Evolutionary conservation across 1,140 invertebrate genomes (phyloP), one percentile per base, ranked within the genome.

Genomic region (Megathymus violae): DNA sequence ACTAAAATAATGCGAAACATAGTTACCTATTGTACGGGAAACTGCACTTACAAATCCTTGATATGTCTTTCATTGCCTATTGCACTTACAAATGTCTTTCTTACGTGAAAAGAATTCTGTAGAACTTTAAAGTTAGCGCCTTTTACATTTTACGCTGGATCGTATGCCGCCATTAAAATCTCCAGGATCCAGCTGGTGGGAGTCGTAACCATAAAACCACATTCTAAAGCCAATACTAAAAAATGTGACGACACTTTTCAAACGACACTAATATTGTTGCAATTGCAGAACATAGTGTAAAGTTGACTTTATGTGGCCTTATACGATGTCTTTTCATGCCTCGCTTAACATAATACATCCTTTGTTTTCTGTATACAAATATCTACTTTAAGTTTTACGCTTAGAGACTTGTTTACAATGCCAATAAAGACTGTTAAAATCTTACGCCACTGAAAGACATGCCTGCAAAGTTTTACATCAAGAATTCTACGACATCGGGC

Each of bases 251-350:
- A 44, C 68, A 68, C 65, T 71, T 61, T 59, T 52, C 40, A 34
- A 71, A 71, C 65, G 65, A 64, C 61, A 59, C 40, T 56, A 63
- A 69, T 76, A 74, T 67, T 67, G 67, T 67, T 71, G 70, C 70
- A 70, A 73, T 76, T 76, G 71, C 66, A 59, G 64, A 58, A 66
- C 63, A 66, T 62, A 60, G 59, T 69, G 63, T 63, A 69, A 70
- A 68, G 52, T 67, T 51, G 44, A 59, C 46, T 72, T 72, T 67
- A 75, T 68, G 65, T 64, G 50, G 52, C 51, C 27, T 51, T 66
- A 69, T 44, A 68, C 36, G 58, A 22, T 41, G 34, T 34, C 38
- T 60, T 65, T 19, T 60, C 15, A 52, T n/a, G 27, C 25, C 40
- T 47, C 47, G 38, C n/a, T 25, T 59, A 38, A 36, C 11, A 22